These are phyloP conservation scores for Dryobotodes eremita DNA, from an alignment of 2,888 invertebrate genomes.

Conservation along the genomic window DNA sequence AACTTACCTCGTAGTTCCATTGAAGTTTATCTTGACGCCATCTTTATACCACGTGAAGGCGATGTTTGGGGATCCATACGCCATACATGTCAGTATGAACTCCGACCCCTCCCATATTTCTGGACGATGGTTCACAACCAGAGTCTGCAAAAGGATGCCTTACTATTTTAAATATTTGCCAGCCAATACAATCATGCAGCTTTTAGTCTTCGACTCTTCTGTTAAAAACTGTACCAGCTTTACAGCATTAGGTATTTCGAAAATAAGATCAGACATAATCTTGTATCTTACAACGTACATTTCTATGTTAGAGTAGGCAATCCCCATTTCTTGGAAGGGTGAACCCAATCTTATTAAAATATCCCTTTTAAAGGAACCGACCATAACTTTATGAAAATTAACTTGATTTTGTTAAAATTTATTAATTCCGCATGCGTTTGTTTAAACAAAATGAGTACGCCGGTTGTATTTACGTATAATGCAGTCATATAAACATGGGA, in stretches of 20 bases:
- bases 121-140: conserved; percentile 85
- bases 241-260: background rate
- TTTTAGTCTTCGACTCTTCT: too few relatives aligned
- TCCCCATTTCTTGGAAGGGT: background rate
- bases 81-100: conserved; percentile 94
- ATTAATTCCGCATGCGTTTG: too few relatives aligned
- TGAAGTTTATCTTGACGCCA: conserved; percentile 93
- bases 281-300: too few relatives aligned
- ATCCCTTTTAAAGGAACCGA: conserved; percentile 4
- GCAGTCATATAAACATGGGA: background rate
- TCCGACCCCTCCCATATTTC: conserved; percentile 93
- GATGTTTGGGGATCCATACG: conserved; percentile 94
- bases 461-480: background rate
- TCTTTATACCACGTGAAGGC: conserved; percentile 96
- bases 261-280: background rate
- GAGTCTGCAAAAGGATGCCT: conserved; percentile 71
- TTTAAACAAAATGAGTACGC: background rate
- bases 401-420: background rate
- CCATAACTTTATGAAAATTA: background rate
- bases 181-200: background rate
- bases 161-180: background rate
- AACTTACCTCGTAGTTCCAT: conserved; percentile 92
- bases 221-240: background rate
- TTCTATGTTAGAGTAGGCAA: background rate
- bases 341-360: conserved; percentile 4